A percentile compares a stretch with the other conserved stretches of the same genome.
Conservation (phyloP, 2,888 invertebrate genomes). For the Vandiemenella viatica region DNA sequence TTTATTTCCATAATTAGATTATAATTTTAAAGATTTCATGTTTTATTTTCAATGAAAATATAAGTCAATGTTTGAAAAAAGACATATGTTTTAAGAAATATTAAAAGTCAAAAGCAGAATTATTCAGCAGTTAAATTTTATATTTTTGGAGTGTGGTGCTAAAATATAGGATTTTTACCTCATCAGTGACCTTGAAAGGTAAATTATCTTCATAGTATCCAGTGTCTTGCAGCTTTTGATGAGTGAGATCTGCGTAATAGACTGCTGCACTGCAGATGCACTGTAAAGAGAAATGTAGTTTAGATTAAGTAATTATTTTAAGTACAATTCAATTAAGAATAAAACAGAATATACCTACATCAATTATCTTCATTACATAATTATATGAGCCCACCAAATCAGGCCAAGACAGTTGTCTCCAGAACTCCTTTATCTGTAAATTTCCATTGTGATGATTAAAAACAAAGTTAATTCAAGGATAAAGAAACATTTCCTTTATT, state of each 20-base stretch:
- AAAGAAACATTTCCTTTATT: not conserved
- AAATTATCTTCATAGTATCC: slow-evolving; percentile 65
- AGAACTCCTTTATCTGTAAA: slow-evolving; percentile 69
- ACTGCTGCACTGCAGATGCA: slow-evolving; percentile 76
- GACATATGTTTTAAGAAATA: no score
- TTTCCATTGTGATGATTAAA: no score
- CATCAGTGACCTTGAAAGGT: slow-evolving; percentile 35
- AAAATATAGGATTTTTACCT: no score
- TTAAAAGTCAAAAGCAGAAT: no score
- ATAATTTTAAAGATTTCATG: no score
- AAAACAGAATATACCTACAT: slow-evolving; percentile 31
- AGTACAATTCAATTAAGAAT: no score
- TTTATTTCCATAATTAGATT: no score
- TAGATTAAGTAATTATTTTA: not conserved
- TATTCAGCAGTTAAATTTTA: no score
- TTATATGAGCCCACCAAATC: slow-evolving; percentile 43
- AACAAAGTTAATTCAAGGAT: no score
- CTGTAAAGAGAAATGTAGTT: slow-evolving; percentile 26
- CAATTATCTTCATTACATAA: slow-evolving; percentile 36
- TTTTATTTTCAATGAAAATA: no score
- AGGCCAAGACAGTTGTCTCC: slow-evolving; percentile 84
- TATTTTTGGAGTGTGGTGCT: no score
- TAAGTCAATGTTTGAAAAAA: no score
- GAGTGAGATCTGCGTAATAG: slow-evolving; percentile 73
- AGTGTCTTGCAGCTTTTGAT: slow-evolving; percentile 64